Conservation (phyloP, 2,113 vertebrate species). For the Oryzias melastigma region DNA sequence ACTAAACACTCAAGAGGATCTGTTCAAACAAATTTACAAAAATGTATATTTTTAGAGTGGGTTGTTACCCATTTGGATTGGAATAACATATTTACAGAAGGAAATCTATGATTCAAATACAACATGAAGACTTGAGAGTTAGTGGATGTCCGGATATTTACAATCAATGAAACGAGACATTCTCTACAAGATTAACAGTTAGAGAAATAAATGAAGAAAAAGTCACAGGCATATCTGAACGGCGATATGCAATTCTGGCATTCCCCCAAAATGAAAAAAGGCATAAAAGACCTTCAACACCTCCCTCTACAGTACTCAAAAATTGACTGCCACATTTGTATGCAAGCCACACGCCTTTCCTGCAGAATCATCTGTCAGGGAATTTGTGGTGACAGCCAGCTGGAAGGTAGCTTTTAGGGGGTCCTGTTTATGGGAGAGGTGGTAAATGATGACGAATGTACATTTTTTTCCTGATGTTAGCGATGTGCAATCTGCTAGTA, state of each 20-base stretch:
- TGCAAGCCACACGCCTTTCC: slow-evolving; percentile 50
- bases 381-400: slow-evolving; percentile 38
- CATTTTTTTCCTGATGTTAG: slow-evolving; percentile 23
- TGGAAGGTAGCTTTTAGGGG: slow-evolving; percentile 38
- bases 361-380: slow-evolving; percentile 46
- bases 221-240: slow-evolving; percentile 58
- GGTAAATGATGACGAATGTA: slow-evolving; percentile 40
- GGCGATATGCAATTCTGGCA: slow-evolving; percentile 64
- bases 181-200: too few relatives aligned
- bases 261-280: slow-evolving; percentile 63
- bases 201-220: too few relatives aligned
- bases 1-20: neutral
- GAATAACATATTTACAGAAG: too few relatives aligned
- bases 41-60: neutral
- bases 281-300: slow-evolving; percentile 60
- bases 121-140: too few relatives aligned
- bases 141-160: too few relatives aligned
- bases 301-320: slow-evolving; percentile 58
- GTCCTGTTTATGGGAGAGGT: slow-evolving; percentile 34
- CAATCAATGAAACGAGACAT: too few relatives aligned
- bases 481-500: slow-evolving; percentile 8
- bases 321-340: slow-evolving; percentile 66
- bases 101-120: too few relatives aligned
- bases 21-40: neutral
- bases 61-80: neutral